Evolutionary conservation across 2,888 invertebrate genomes (phyloP), one percentile per base, ranked within the genome.

Genomic region (Leucania comma): DNA sequence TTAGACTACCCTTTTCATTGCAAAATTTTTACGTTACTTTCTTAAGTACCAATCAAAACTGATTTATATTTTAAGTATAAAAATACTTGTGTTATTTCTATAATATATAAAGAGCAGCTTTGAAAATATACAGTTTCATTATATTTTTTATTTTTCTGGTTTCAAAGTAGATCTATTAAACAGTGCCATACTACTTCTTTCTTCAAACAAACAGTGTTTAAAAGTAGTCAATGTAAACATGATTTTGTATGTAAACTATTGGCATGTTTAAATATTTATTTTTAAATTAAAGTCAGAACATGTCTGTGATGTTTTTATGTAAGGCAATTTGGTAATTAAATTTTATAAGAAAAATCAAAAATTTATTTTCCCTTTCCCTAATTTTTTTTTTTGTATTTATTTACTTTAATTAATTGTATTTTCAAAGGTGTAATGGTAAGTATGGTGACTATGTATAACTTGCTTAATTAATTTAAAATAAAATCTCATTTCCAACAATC

Each of bases 241-340:
- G 54, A 67, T 73, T 60, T 29, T 71, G 20, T 71, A 53, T 69
- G 56, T 50, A 60, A 69, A 54, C 51, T 58, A 88, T 87, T 88
- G 89, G 88, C 89, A 87, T 85, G 79, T 83, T 85, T 81, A 74
- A 79, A 77, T 89, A 89, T 89, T 88, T 90, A 90, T 89, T 87
- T 85, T 83, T 88, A 88, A 82, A 84, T 84, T 85, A 87, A 84
- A 85, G 85, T 85, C 85, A 83, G 91, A 89, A 92, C 87, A 85
- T 91, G 90, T 92, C 93, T 93, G 93, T 93, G 93, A 93, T 93
- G 90, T 79, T 90, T 90, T 88, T 90, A 88, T 89, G 86, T 91
- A 89, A 90, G 89, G 76, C 82, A 95, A 89, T 92, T 89, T 82
- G 72, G 68, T 75, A 75, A 79, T 79, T 68, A 80, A 80, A 69